Evolutionary conservation across 2,888 invertebrate species (phyloP), one percentile per base, ranked within the genome.

Genomic region (Agapostemon virescens): DNA sequence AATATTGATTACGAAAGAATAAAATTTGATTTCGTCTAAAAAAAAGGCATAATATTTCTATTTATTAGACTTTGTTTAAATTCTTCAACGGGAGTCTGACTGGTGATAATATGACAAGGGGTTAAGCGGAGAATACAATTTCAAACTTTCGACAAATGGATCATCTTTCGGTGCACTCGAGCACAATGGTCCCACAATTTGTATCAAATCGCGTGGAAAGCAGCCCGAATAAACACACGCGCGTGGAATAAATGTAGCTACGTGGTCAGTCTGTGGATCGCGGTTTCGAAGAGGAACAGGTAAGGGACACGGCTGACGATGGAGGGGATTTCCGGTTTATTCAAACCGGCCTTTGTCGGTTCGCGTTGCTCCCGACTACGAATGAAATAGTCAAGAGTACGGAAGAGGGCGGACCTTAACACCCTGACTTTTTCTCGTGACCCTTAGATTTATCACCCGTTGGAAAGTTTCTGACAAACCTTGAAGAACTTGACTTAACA

Each of bases 321-420:
- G 77, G 84, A 80, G 84, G 84, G 84, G 84, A 85, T 90, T 90
- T 90, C 90, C 90, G 90, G 90, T 88, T 85, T 82, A 89, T 88
- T 90, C 89, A 88, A 72, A 30, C 45, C 17, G 49, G 66, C 78
- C 71, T 83, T 88, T 86, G 85, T 89, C 40, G 70, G 78, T 69
- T 79, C 83, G 77, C 66, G 79, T 79, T 76, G 84, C 72, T 77
- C 72, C 67, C 68, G 15, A 79, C 72, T 64, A n/a, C 82, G 82
- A 36, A 63, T 72, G 86, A 85, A 85, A 86, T 91, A 90, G 90
- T 90, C 89, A 89, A 88, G 90, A 89, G 84, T 88, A 66, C 88
- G 88, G 88, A 89, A 91, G 88, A 87, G 87, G 90, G 89, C 89
- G 89, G 88, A 82, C 83, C 71, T 76, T 85, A 87, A 87, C 87